Conservation (phyloP, 1,140 invertebrate genomes). For the Zelostemma sp. region DNA sequence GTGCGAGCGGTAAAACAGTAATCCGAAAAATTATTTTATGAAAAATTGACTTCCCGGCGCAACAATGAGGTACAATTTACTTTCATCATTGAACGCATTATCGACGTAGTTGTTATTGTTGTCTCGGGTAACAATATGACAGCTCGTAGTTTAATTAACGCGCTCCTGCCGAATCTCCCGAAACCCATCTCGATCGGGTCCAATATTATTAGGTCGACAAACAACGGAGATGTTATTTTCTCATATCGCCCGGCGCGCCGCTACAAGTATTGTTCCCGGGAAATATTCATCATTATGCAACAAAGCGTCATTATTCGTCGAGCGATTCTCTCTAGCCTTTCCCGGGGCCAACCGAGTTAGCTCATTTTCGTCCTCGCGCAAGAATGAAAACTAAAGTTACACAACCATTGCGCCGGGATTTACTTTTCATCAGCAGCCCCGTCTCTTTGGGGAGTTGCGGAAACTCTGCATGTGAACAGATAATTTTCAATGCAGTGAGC, state of each 20-base stretch:
- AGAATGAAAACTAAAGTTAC: slow-evolving; percentile 27
- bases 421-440: slow-evolving; percentile 20
- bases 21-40: too few relatives aligned
- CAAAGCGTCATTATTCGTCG: slow-evolving; percentile 27
- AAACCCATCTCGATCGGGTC: slow-evolving; percentile 51
- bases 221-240: slow-evolving; percentile 58
- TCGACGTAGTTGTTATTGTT: slow-evolving; percentile 38
- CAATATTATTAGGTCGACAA: slow-evolving; percentile 61
- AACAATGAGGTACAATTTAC: slow-evolving; percentile 4
- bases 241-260: slow-evolving; percentile 31
- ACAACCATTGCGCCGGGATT: slow-evolving; percentile 11
- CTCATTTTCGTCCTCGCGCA: not conserved
- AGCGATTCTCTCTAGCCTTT: not conserved
- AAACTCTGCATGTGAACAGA: slow-evolving; percentile 24
- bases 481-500: slow-evolving; percentile 16
- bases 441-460: slow-evolving; percentile 16
- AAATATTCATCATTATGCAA: slow-evolving; percentile 59
- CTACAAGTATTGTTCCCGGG: slow-evolving; percentile 23
- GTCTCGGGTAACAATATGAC: slow-evolving; percentile 49
- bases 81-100: slow-evolving; percentile 12
- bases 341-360: not conserved
- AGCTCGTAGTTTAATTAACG: slow-evolving; percentile 63
- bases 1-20: too few relatives aligned
- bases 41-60: too few relatives aligned
- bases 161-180: slow-evolving; percentile 46